Evolutionary conservation across 92 coral and sea anemone genomes (phyloP).

Genomic region (Epizoanthus rinbou): DNA sequence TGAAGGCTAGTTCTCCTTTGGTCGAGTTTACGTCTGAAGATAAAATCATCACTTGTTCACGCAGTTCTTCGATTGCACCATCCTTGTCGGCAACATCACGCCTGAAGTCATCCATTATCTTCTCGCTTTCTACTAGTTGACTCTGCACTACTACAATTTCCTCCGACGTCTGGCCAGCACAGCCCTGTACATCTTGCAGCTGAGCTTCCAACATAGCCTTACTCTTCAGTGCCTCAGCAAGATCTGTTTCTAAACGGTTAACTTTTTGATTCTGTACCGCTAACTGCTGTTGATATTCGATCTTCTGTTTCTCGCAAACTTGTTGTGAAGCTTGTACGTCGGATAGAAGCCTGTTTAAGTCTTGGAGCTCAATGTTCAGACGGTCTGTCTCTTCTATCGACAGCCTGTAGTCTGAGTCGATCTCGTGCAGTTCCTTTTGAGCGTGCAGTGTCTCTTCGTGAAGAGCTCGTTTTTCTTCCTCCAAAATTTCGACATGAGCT

Average conservation of each 20-base stretch:
- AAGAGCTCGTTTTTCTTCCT: slow-evolving; percentile 80
- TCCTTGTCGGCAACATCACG: slow-evolving; percentile 84
- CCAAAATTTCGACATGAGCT: slow-evolving; percentile 86
- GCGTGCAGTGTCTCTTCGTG: slow-evolving; percentile 85
- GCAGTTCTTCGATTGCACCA: slow-evolving; percentile 79
- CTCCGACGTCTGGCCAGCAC: slow-evolving; percentile 70
- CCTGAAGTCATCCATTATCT: slow-evolving; percentile 80
- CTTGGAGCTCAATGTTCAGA: slow-evolving; percentile 81
- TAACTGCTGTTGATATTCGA: slow-evolving; percentile 84
- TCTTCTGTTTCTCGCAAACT: slow-evolving; percentile 76
- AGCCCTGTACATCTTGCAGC: slow-evolving; percentile 63
- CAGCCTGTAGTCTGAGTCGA: slow-evolving; percentile 77
- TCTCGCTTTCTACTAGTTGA: slow-evolving; percentile 85
- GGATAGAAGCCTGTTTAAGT: slow-evolving; percentile 74
- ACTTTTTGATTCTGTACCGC: slow-evolving; percentile 74
- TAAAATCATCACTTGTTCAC: slow-evolving; percentile 76
- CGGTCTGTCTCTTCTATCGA: slow-evolving; percentile 85
- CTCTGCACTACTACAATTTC: slow-evolving; percentile 78
- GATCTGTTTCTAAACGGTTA: slow-evolving; percentile 75
- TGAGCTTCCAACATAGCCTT: slow-evolving; percentile 75
- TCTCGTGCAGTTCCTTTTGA: slow-evolving; percentile 79
- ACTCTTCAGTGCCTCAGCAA: slow-evolving; percentile 64
- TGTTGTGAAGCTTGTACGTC: slow-evolving; percentile 93
- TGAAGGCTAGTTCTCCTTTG: slow-evolving; percentile 75
- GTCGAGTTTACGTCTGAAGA: slow-evolving; percentile 74